A percentile compares a stretch with the other conserved stretches of the same genome.
Conservation (phyloP, 2,797 vertebrate genomes). For the Pempheris klunzingeri region DNA sequence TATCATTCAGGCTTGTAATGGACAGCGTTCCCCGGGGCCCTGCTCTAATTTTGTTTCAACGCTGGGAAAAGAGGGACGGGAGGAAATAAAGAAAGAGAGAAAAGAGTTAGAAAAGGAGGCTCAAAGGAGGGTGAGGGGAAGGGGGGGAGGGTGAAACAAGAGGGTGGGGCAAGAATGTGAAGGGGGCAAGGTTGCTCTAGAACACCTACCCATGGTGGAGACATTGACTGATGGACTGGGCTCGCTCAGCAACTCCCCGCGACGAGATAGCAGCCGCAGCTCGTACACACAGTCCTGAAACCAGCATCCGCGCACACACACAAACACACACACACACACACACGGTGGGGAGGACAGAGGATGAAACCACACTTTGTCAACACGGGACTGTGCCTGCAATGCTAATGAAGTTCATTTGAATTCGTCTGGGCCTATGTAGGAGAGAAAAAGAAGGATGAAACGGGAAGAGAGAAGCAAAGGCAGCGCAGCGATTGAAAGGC, state of each 20-base stretch:
- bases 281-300: conserved; percentile 92
- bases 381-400: conserved; percentile 79
- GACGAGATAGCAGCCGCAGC: conserved; percentile 93
- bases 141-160: conserved; percentile 34
- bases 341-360: conserved; percentile 62
- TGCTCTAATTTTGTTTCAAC: conserved; percentile 71
- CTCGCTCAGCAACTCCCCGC: conserved; percentile 91
- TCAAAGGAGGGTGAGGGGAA: no score
- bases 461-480: conserved; percentile 20
- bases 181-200: conserved; percentile 59
- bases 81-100: conserved; percentile 21
- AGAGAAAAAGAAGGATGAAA: conserved; percentile 54
- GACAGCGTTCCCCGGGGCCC: conserved; percentile 62
- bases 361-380: conserved; percentile 85
- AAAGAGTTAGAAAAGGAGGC: conserved; percentile 17
- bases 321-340: conserved; percentile 39
- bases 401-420: conserved; percentile 83
- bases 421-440: conserved; percentile 65
- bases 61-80: conserved; percentile 42
- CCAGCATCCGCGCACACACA: conserved; percentile 35
- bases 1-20: conserved; percentile 70
- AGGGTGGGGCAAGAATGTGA: conserved; percentile 32
- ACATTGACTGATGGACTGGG: conserved; percentile 94
- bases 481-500: conserved; percentile 58
- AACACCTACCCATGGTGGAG: conserved; percentile 91